Evolutionary conservation across 2,797 vertebrate genomes (phyloP).

Genomic region (Spondyliosoma cantharus): DNA sequence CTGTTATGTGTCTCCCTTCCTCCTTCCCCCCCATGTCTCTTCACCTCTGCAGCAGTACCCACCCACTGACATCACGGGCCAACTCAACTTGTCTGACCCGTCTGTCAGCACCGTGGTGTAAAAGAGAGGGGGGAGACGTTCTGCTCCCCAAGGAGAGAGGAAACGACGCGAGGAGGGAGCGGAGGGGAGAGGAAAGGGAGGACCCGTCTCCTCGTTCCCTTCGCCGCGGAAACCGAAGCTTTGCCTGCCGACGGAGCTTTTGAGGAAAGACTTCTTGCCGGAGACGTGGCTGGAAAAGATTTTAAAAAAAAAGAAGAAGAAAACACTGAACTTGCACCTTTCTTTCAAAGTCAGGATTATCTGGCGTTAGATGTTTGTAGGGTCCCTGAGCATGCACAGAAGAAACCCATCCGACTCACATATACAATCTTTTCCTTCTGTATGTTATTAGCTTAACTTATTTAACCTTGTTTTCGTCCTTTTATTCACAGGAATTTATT

Average conservation of each 20-base stretch:
- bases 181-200: conserved; percentile 40
- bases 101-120: conserved; percentile 99
- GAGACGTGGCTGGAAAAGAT: conserved; percentile 54
- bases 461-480: conserved; percentile 70
- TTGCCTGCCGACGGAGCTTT: conserved; percentile 52
- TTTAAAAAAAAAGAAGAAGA: too few relatives aligned
- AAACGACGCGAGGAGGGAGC: conserved; percentile 57
- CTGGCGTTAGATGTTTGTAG: conserved; percentile 70
- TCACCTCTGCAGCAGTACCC: conserved; percentile 95
- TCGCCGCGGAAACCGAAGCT: conserved; percentile 50
- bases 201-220: conserved; percentile 38
- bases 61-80: conserved; percentile 98
- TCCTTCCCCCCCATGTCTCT: conserved; percentile 53
- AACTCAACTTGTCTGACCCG: conserved; percentile 99
- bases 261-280: conserved; percentile 46
- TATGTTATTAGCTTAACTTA: conserved; percentile 66
- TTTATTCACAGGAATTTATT: conserved; percentile 63
- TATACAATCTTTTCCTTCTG: conserved; percentile 71
- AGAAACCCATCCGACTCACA: conserved; percentile 57
- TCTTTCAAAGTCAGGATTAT: conserved; percentile 59
- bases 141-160: conserved; percentile 69
- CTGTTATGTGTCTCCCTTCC: conserved; percentile 52
- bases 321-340: conserved; percentile 72
- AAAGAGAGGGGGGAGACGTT: conserved; percentile 59
- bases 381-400: conserved; percentile 76